phyloP scores from a whole-genome alignment of 1,140 invertebrate genomes.

The Megalonaias nervosa region DNA sequence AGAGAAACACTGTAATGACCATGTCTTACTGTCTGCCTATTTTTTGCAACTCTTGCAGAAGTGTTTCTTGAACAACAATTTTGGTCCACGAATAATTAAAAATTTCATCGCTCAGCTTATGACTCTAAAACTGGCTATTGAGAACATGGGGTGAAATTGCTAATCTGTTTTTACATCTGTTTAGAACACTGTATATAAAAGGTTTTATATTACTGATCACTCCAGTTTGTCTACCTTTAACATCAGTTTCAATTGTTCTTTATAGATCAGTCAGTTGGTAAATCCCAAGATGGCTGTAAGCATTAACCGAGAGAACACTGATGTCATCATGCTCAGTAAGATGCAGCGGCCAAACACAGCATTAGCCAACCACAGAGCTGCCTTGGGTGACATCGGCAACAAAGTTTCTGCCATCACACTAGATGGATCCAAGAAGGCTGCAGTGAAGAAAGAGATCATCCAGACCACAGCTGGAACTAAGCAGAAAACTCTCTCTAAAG shows the following conservation, averaged over 20 bases:
- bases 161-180: too few species aligned
- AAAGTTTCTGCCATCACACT: constrained; percentile 63
- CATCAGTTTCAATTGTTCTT: constrained; percentile 2
- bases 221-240: neutral
- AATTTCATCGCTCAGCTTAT: too few species aligned
- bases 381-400: constrained; percentile 67
- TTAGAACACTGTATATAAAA: too few species aligned
- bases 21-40: too few species aligned
- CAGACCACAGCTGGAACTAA: constrained; percentile 34
- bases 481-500: constrained; percentile 44
- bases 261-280: constrained; percentile 31
- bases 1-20: too few species aligned
- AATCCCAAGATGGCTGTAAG: constrained; percentile 31
- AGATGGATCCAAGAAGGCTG: constrained; percentile 47
- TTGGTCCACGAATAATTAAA: too few species aligned
- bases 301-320: constrained; percentile 31
- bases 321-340: constrained; percentile 30
- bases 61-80: too few species aligned
- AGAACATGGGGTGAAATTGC: too few species aligned
- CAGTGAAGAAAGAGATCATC: constrained; percentile 61
- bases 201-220: too few species aligned
- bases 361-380: constrained; percentile 43
- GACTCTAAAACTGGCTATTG: too few species aligned
- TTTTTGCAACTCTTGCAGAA: too few species aligned
- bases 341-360: constrained; percentile 28